phyloP scores from a whole-genome alignment of 2,888 invertebrate genomes.

The Megalurothrips usitatus region DNA sequence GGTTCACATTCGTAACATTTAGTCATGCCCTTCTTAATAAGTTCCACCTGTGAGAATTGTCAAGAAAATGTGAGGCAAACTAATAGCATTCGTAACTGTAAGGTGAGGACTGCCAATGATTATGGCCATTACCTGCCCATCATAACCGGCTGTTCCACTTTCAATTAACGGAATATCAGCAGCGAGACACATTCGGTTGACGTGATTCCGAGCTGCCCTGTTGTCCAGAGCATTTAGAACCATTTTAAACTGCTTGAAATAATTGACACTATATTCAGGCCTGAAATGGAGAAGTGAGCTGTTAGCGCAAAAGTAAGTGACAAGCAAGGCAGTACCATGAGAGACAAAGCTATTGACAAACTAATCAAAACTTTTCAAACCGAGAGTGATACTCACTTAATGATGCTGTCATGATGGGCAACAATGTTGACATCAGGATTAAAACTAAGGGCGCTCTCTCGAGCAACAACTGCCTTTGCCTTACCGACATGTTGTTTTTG shows the following conservation, averaged over 20 bases:
- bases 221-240: conserved; percentile 98
- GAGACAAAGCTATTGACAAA: neutral
- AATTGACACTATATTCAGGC: conserved; percentile 81
- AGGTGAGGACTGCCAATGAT: too few relatives aligned
- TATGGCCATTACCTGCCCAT: conserved; percentile 64
- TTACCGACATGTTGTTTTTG: conserved; percentile 97
- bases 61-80: conserved; percentile 20
- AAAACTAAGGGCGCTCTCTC: conserved; percentile 80
- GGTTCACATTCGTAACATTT: conserved; percentile 97
- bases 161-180: conserved; percentile 92
- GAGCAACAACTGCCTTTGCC: conserved; percentile 90
- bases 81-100: too few relatives aligned
- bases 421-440: conserved; percentile 84
- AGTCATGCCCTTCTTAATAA: conserved; percentile 78
- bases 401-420: conserved; percentile 90
- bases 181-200: conserved; percentile 96
- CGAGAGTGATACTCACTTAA: conserved; percentile 60
- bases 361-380: conserved; percentile 5
- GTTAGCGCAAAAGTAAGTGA: too few relatives aligned
- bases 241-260: conserved; percentile 84
- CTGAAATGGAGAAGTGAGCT: conserved; percentile 52
- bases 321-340: too few relatives aligned
- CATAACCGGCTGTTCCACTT: conserved; percentile 95
- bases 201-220: conserved; percentile 92
- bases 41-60: conserved; percentile 54